Conservation (phyloP, 2,797 vertebrate genomes). For the Coreius guichenoti region DNA sequence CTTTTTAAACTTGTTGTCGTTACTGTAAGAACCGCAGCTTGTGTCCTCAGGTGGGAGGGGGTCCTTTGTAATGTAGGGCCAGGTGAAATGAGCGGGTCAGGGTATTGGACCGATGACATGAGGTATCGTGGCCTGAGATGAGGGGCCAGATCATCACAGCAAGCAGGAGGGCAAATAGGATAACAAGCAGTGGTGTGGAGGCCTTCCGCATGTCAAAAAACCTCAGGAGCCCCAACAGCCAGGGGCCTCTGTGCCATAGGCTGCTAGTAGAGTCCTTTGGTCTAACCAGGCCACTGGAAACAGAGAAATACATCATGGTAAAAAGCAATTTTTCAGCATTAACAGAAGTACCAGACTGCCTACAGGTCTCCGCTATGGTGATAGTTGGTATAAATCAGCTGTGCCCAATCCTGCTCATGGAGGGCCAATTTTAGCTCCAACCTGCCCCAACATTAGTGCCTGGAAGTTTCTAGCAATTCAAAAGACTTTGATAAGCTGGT, state of each 20-base stretch:
- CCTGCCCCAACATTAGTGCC: not conserved
- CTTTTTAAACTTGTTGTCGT: not conserved
- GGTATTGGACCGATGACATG: conserved; percentile 68
- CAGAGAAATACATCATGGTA: conserved; percentile 1
- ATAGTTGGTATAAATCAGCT: not conserved
- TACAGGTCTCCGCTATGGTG: not conserved
- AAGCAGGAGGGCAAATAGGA: conserved; percentile 71
- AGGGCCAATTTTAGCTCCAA: not conserved
- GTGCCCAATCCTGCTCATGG: not conserved
- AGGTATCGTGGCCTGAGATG: conserved; percentile 46
- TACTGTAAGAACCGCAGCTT: not conserved
- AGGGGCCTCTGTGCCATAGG: not conserved
- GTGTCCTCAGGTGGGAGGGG: conserved; percentile 80
- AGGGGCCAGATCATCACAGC: conserved; percentile 62
- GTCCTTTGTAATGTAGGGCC: conserved; percentile 82
- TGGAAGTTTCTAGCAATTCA: not conserved
- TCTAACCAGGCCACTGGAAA: conserved; percentile 26
- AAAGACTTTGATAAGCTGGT: not conserved
- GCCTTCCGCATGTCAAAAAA: conserved; percentile 41
- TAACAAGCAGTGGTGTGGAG: conserved; percentile 53
- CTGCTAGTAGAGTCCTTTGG: conserved; percentile 9
- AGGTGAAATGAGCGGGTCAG: conserved; percentile 73
- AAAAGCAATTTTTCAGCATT: not conserved
- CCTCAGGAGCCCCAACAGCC: conserved; percentile 33
- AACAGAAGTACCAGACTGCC: not conserved